Evolutionary conservation across 2,888 invertebrate species (phyloP), one percentile per base, ranked within the genome.

Genomic region (Drosophila silvestris): DNA sequence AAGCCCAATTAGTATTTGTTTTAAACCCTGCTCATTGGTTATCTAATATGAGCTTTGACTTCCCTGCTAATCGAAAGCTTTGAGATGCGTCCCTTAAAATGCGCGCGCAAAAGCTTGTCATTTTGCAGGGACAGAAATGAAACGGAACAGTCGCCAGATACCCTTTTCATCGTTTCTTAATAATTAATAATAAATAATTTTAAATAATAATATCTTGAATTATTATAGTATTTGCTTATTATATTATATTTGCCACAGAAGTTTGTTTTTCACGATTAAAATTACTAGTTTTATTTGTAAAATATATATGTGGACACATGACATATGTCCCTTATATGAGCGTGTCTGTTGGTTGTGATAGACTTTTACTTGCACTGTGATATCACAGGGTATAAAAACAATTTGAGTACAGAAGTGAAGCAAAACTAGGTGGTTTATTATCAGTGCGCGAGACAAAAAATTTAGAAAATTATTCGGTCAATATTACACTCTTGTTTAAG

Each of bases 361-460:
- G n/a, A 39, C 32, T n/a, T 6, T 33, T 41, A n/a, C 28, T 30
- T 14, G 16, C 19, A 5, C 4, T 19, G 39, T 16, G 30, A 12
- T 64, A 33, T 47, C 12, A 19, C 32, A 63, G 66, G 52, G 66
- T 66, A 66, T 66, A 63, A 33, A 63, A 62, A 62, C 50, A 66
- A 41, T 35, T 62, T 33, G 33, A 22, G 51, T 33, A 16, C 12
- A 52, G 52, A 35, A 35, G 16, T 14, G 30, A 30, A 58, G 58
- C 41, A 22, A 41, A n/a, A 30, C 30, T 58, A 6, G 58, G 22
- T 58, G 22, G 33, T 28, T 33, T 28, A 14, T 22, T 62, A 52
- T 28, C 51, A 22, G 66, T 41, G 63, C 28, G 16, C n/a, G 37
- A 22, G n/a, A 12, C 32, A 51, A 50, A 37, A 19, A 6, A 19